These are phyloP conservation scores for Cariama cristata DNA, from an alignment of 2,113 vertebrate species.

Conservation along the genomic window DNA sequence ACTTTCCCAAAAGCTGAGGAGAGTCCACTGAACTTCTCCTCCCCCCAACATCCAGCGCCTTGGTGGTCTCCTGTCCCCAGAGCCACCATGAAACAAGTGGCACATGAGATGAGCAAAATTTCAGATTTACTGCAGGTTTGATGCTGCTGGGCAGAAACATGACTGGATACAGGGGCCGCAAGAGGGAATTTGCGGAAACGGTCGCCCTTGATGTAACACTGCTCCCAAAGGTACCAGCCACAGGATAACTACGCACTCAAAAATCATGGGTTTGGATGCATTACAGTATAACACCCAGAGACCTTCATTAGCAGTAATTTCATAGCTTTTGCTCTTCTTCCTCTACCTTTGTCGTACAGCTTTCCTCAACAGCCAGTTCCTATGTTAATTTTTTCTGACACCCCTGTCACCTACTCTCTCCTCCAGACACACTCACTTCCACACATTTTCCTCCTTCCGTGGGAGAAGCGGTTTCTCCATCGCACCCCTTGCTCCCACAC, in stretches of 20 bases:
- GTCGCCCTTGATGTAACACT: background rate
- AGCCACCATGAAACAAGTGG: background rate
- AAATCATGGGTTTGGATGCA: background rate
- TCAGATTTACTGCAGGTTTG: background rate
- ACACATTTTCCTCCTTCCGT: background rate
- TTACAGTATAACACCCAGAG: background rate
- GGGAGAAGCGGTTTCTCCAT: background rate
- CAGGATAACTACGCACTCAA: background rate
- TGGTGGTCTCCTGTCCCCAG: background rate
- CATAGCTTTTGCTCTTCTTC: background rate
- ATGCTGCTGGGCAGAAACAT: background rate
- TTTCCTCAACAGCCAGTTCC: background rate
- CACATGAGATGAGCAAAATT: background rate
- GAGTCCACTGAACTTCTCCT: background rate
- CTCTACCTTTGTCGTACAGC: background rate
- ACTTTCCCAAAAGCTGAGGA: background rate
- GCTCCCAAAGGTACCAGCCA: background rate
- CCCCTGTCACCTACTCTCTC: background rate
- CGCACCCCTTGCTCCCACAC: background rate
- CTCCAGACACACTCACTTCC: background rate
- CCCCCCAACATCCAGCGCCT: no score
- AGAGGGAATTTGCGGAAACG: background rate
- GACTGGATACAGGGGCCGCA: background rate
- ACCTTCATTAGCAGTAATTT: background rate
- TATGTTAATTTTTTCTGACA: background rate